These are phyloP conservation scores for Neosilurus hyrtlii DNA, from an alignment of 2,797 vertebrate species.

Conservation along the genomic window DNA sequence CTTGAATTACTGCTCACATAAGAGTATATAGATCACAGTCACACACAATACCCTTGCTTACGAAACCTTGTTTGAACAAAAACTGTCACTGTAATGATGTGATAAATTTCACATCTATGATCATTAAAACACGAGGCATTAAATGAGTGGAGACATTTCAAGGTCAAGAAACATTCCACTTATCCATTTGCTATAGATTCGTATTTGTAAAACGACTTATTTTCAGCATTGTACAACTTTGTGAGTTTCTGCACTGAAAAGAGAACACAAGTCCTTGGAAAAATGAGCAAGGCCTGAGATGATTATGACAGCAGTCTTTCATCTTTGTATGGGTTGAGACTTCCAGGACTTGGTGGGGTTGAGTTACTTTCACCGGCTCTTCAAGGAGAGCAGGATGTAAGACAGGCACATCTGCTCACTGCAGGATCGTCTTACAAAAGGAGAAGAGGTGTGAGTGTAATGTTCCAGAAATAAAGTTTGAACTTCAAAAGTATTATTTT, in stretches of 20 bases:
- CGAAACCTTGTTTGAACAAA: not conserved
- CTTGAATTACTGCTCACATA: not conserved
- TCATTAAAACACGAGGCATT: not conserved
- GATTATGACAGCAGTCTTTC: not conserved
- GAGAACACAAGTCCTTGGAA: conserved; percentile 1
- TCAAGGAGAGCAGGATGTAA: not conserved
- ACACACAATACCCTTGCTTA: not conserved
- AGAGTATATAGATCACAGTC: not conserved
- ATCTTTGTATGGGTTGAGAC: not conserved
- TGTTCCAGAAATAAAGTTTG: not conserved
- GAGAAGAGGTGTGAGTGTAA: not conserved
- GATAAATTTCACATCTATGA: not conserved
- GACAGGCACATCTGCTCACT: not conserved
- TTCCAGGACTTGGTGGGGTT: not conserved
- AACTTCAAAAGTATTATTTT: not conserved
- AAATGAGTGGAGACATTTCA: not conserved
- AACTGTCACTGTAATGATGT: not conserved
- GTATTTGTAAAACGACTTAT: not conserved
- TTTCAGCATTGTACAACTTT: not conserved
- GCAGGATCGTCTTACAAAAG: not conserved
- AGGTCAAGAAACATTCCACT: not conserved
- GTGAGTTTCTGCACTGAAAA: not conserved
- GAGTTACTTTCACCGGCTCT: not conserved
- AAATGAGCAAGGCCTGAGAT: not conserved
- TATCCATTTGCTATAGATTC: not conserved